Percentiles rank a stretch among this genome's conserved stretches.
phyloP scores from a whole-genome alignment of 2,113 vertebrate genomes.

The Leptobrachium leishanense region DNA sequence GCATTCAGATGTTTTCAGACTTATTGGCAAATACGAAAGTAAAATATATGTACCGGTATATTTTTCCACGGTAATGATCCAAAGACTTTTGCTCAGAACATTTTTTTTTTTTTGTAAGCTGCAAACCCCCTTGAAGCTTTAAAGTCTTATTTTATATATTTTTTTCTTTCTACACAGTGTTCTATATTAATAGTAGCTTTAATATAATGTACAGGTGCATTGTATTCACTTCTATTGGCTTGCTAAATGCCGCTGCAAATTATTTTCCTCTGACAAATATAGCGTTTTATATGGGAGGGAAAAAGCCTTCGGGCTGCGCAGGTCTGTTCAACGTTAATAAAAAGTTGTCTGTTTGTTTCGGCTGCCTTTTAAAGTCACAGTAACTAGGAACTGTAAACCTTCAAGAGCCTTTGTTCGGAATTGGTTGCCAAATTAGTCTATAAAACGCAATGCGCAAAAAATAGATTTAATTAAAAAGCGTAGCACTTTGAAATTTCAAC shows the following conservation, averaged over 20 bases:
- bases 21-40: neutral
- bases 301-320: constrained; percentile 47
- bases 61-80: neutral
- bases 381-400: constrained; percentile 47
- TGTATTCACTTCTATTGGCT: constrained; percentile 50
- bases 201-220: constrained; percentile 46
- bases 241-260: constrained; percentile 42
- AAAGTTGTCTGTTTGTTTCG: constrained; percentile 49
- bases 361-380: constrained; percentile 51
- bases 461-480: constrained; percentile 56
- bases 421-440: constrained; percentile 33
- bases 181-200: constrained; percentile 20
- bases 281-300: constrained; percentile 51
- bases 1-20: constrained; percentile 7
- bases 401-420: constrained; percentile 52
- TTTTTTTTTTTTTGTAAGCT: neutral
- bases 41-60: neutral
- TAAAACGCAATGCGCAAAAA: constrained; percentile 49
- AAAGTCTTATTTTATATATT: constrained; percentile 2
- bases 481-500: constrained; percentile 51
- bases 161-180: neutral
- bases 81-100: neutral
- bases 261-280: constrained; percentile 56
- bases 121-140: constrained; percentile 1
- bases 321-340: constrained; percentile 49